Conservation (phyloP, 2,113 vertebrate species). For the Macrotus californicus region DNA sequence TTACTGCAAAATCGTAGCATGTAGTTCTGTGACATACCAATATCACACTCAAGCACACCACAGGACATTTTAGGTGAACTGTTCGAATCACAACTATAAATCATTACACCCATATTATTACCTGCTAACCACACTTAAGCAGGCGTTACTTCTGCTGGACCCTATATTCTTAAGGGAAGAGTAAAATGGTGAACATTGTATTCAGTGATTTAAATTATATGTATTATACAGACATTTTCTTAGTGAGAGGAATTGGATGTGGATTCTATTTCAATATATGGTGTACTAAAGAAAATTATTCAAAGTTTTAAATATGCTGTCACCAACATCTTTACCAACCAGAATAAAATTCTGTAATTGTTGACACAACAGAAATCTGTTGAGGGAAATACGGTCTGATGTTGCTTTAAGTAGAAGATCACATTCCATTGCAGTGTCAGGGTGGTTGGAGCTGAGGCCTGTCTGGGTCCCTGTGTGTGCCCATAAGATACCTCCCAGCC, state of each 20-base stretch:
- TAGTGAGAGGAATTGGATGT: background rate
- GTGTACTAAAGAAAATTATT: background rate
- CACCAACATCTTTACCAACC: background rate
- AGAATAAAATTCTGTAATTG: background rate
- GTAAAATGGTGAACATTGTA: background rate
- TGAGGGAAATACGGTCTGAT: background rate
- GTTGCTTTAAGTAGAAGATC: background rate
- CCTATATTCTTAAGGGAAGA: background rate
- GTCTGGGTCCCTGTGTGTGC: background rate
- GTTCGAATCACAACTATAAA: no score
- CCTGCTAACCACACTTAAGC: no score
- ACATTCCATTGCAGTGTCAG: fast-evolving
- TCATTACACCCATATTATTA: no score
- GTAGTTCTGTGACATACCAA: no score
- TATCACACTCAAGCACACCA: no score
- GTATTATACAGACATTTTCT: background rate
- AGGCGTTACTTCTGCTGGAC: no score
- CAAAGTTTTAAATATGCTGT: background rate
- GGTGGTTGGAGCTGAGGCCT: background rate
- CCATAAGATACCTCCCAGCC: background rate
- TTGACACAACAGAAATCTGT: background rate
- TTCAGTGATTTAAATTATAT: background rate
- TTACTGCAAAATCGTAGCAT: no score
- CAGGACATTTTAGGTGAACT: no score
- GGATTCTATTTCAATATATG: background rate